Base-by-base conservation (phyloP, 2,888 invertebrate species). In the Agriotes lineatus region DNA sequence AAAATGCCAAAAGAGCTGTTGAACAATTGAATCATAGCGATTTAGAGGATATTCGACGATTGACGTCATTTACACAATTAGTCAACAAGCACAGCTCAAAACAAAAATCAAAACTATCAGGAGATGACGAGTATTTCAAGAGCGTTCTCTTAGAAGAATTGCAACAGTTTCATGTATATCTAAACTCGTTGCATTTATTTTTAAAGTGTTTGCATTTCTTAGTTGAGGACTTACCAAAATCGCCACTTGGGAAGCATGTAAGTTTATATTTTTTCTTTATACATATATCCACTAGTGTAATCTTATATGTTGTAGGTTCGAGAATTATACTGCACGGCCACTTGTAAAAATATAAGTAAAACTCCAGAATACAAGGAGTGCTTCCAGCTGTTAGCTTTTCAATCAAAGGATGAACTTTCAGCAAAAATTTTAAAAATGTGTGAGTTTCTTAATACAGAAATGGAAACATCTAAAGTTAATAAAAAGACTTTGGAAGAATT, bases 241-340 rank as follows among this genome's bases (percentile, higher is more conserved):
- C 90, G 75, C 90, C 92, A 0, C 85, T 96, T 59, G 96, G 96
- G 33, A 94, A 92, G 85, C 90, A 93, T 82, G 94, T 94, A 85
- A 85, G 85, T 57, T 25, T 10, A 9, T 5, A 7, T 39, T 14
- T n/a, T n/a, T n/a, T n/a, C n/a, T n/a, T n/a, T n/a, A n/a, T n/a
- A n/a, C n/a, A n/a, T n/a, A n/a, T n/a, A n/a, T n/a, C n/a, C 9
- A 25, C 5, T 52, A 20, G 5, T 4, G 25, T 25, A 25, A 35
- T 16, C 7, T 25, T 22, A n/a, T n/a, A n/a, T 42, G 87, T 87
- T 85, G 57, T 80, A 94, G 93, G 84, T 94, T 0, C 87, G 95
- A 20, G 95, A 96, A 85, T 83, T 96, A 5, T 96, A 96, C 80
- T 86, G 89, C 0, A 85, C 86, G 74, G 91, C 92, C 67, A 87